Evolutionary conservation across 2,888 invertebrate species (phyloP), one percentile per base, ranked within the genome.

Genomic region (Oconnorella tubifera): DNA sequence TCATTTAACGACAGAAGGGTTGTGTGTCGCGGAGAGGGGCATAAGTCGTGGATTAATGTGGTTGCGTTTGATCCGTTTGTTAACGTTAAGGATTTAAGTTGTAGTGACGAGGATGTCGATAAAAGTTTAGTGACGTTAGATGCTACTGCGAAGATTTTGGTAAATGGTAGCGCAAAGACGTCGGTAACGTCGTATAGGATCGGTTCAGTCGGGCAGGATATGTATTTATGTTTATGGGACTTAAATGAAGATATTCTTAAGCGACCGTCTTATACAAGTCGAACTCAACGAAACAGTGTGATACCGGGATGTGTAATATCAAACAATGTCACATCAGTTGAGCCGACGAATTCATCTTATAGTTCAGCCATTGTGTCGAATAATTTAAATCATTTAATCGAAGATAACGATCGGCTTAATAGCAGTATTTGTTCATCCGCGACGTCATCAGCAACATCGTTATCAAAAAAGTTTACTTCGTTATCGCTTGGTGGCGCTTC

Each of bases 181-280:
- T 31, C 40, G 31, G 59, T 64, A 50, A 49, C 65, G 1, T 25
- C 62, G 51, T 92, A 92, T 81, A 85, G 93, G 70, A 85, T 97
- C 69, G 96, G 95, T 33, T 94, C 94, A 70, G 95, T 97, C 1
- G 94, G 97, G 33, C 97, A 99, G 82, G 99, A 99, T 84, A 98
- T 98, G 53, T 93, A 95, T 82, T 84, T 99, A 71, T 98, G 98
- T 83, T 85, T 99, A 70, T 99, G 99, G 99, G 99, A 99, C 81
- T 87, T 99, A 67, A 97, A 96, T 19, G 95, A 97, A 80, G 98
- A 99, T 79, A 89, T 95, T 65, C 83, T 99, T 64, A 33, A 56
- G 32, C 85, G 88, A 73, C n/a, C n/a, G n/a, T n/a, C n/a, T n/a
- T n/a, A n/a, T n/a, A 90, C 90, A 76, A 90, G 91, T 31, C 69